Evolutionary conservation across 2,113 vertebrate species (phyloP).

Genomic region (Hypocryptadius cinnamomeus): DNA sequence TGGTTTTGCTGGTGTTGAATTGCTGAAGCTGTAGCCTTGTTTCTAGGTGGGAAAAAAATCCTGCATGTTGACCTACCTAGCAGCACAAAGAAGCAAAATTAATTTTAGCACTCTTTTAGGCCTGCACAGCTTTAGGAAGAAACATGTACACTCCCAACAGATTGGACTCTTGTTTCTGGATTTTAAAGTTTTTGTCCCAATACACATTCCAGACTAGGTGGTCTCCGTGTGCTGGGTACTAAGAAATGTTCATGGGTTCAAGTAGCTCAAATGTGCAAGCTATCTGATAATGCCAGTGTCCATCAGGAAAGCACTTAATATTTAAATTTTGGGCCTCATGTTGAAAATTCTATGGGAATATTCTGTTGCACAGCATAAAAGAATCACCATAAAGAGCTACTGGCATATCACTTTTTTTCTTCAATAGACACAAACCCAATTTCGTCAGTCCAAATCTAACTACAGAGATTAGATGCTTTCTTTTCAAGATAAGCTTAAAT

Average conservation of each 20-base stretch:
- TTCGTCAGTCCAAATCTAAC: not conserved
- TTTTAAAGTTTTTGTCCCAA: not conserved
- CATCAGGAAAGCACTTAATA: not conserved
- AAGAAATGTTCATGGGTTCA: not conserved
- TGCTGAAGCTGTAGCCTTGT: not conserved
- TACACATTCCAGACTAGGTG: not conserved
- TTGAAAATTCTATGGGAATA: not conserved
- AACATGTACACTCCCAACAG: not conserved
- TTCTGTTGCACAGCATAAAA: not conserved
- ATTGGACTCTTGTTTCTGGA: not conserved
- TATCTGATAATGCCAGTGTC: not conserved
- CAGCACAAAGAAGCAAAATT: not conserved
- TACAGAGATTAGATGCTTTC: not conserved
- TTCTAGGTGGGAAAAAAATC: not conserved
- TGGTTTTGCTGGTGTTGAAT: not conserved
- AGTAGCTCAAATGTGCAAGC: not conserved
- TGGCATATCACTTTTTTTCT: not conserved
- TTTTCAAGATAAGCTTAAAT: not conserved
- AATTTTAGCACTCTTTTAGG: conserved; percentile 12
- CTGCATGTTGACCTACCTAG: conserved; percentile 32
- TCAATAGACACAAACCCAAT: not conserved
- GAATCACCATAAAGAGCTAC: not conserved
- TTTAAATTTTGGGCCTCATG: not conserved
- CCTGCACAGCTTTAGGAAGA: not conserved
- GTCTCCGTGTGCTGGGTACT: not conserved